Base-by-base conservation (phyloP, 2,888 invertebrate genomes). In the Acleris holmiana region DNA sequence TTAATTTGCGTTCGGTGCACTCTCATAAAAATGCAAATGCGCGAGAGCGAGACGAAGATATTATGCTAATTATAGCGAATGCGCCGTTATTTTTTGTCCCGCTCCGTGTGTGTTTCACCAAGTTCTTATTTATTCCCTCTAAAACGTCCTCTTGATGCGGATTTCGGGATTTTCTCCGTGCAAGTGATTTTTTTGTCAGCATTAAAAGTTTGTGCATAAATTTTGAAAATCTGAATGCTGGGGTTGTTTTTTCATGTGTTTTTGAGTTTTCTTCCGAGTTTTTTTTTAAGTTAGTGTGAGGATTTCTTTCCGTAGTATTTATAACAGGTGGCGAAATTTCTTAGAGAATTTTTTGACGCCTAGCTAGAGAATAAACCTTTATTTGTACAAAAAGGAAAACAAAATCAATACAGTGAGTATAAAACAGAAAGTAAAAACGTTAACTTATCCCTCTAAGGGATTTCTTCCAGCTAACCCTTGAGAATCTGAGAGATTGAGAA, bases 11-110 rank as follows among this genome's bases (percentile, higher is more conserved):
- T 70, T 73, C 69, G 74, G 70, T 74, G 80, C 76, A 76, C 70
- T 78, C 76, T 80, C 78, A 80, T 82, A 80, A 82, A 82, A 81
- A 82, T 82, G 82, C 77, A 80, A 82, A 82, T 82, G 61, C 23
- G 41, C 48, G 29, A 51, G 62, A 59, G 59, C 47, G 61, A 49
- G 61, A 65, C 57, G 69, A 62, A 61, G 64, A 60, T 35, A 60
- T 61, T 60, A 58, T 63, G 59, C 65, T 65, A 65, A 69, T 67
- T 64, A 65, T 58, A 53, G 69, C 50, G 61, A 67, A 65, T 57
- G 53, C 65, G 51, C 51, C 49, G 59, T 63, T 68, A 51, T 65
- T 67, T 65, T 62, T 59, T 29, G 41, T 49, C 48, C 44, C 53
- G 49, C 48, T 54, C 54, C 23, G 59, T 65, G 60, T 65, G 60